phyloP scores from a whole-genome alignment of 1,140 invertebrate genomes.

The Dendrolimus punctatus region DNA sequence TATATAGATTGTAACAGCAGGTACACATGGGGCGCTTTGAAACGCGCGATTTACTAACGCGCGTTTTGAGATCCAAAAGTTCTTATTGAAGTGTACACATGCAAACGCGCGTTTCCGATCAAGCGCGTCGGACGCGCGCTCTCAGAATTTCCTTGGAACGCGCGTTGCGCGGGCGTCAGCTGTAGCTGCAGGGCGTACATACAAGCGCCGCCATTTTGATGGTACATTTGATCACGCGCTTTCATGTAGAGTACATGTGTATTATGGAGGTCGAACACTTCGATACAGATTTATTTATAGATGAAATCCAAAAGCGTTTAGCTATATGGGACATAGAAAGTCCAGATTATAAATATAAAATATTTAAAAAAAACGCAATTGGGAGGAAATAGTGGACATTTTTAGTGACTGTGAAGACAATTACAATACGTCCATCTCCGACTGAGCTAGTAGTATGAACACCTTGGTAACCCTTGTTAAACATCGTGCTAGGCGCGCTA shows the following conservation, averaged over 20 bases:
- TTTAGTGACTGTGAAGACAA: slow-evolving; percentile 3
- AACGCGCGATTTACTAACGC: background rate
- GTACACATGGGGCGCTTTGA: background rate
- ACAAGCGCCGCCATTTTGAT: background rate
- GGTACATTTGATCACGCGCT: slow-evolving; percentile 5
- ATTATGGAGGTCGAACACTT: slow-evolving; percentile 1
- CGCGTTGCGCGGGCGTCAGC: background rate
- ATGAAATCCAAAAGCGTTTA: slow-evolving; percentile 14
- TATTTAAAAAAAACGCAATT: slow-evolving; percentile 2
- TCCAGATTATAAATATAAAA: background rate
- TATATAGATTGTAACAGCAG: too few species aligned
- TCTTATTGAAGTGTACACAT: too few species aligned
- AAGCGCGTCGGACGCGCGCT: too few species aligned
- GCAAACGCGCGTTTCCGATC: too few species aligned
- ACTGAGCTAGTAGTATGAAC: slow-evolving; percentile 4
- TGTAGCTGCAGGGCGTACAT: too few species aligned
- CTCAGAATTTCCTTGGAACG: too few species aligned
- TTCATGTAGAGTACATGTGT: background rate
- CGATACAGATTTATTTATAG: slow-evolving; percentile 16
- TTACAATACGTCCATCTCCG: too few species aligned
- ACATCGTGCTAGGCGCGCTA: slow-evolving; percentile 14
- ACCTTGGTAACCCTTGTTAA: slow-evolving; percentile 9
- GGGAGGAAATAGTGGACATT: slow-evolving; percentile 2
- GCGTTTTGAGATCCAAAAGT: too few species aligned
- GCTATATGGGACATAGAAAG: too few species aligned